Base-by-base conservation (phyloP, 2,797 vertebrate species). In the Serranus cabrilla region DNA sequence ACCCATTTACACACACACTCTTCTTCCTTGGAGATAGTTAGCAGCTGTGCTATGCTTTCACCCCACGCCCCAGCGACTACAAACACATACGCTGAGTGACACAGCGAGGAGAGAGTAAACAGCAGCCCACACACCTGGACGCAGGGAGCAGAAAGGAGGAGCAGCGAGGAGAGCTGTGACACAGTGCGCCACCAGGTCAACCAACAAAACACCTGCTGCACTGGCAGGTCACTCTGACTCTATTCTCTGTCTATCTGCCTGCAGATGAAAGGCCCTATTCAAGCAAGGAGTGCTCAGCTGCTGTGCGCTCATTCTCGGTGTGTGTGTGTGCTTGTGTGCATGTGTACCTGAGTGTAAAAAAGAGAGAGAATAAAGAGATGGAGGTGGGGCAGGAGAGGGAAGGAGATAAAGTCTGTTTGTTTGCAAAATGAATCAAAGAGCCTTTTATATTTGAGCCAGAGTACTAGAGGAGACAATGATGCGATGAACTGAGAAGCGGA, bases 241-340 rank as follows among this genome's bases (percentile, higher is more conserved):
- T 58, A 85, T 85, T 87, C 84, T 87, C 89, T 83, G 81, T 89
- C 87, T 88, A 71, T 89, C 84, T 89, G 83, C 79, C 85, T 83
- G 65, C 74, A 92, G 83, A 93, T 93, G 88, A 94, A 94, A 93
- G 91, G 80, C 81, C 75, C 83, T 67, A 89, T 93, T 94, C 92
- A 93, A 82, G 64, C 77, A 76, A 84, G 74, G 83, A 85, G 87
- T 80, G 90, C 88, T 90, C 91, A 92, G 91, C 92, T 92, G 92
- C 86, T 81, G 86, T 75, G 45, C 39, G 25, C 66, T 80, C 64
- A 77, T 59, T 84, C 45, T 85, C 20, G 70, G 3, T 47, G 34
- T 80, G 31, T 47, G 34, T 80, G 31, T 82, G 56, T 76, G 43
- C 59, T 59, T 62, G 55, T 73, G 39, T 37, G 13, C 23, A 47